Evolutionary conservation across 2,113 vertebrate species (phyloP), one percentile per base, ranked within the genome.

Genomic region (Pygoscelis adeliae): DNA sequence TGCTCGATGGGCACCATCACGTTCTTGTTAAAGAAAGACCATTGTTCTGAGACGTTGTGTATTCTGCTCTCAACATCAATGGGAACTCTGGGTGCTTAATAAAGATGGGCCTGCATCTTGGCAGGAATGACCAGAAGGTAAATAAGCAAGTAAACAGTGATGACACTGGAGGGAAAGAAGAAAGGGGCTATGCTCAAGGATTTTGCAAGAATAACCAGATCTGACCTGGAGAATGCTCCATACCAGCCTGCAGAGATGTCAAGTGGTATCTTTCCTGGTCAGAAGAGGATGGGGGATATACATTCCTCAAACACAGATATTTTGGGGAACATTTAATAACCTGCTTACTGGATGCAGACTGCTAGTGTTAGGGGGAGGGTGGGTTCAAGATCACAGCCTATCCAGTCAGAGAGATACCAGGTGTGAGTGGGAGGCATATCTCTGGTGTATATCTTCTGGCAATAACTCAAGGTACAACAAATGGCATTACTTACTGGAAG

Each of bases 31-130:
- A 92, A 93, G 71, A 55, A 92, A 93, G 71, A 71, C 13, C 49
- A 61, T 40, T 0, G 0, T 58, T 82, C 61, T 69, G 71, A 79
- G 30, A 69, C 1, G 1, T 36, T 30, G 23, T 55, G 32, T 46
- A 78, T 83, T 87, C 16, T 49, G 40, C 47, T 73, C 47, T 84
- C 23, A 89, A 71, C 89, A 79, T 69, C 69, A 69, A 23, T 38
- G 36, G 25, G 34, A 69, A 69, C 19, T 50, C 46, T 70, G 42
- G 32, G 72, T 40, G 36, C 42, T 70, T 32, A 67, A 6, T 29
- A 79, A n/a, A 59, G 52, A 71, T 2, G 19, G 30, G 40, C 12
- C 52, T 65, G 44, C 27, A 46, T 49, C 62, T 89, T 92, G 29
- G 11, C 52, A 87, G 62, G 56, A 90, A 90, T 56, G 47, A 65